A percentile compares a stretch with the other conserved stretches of the same genome.
Conservation (phyloP, 2,888 invertebrate genomes). For the Cheilosia soror region DNA sequence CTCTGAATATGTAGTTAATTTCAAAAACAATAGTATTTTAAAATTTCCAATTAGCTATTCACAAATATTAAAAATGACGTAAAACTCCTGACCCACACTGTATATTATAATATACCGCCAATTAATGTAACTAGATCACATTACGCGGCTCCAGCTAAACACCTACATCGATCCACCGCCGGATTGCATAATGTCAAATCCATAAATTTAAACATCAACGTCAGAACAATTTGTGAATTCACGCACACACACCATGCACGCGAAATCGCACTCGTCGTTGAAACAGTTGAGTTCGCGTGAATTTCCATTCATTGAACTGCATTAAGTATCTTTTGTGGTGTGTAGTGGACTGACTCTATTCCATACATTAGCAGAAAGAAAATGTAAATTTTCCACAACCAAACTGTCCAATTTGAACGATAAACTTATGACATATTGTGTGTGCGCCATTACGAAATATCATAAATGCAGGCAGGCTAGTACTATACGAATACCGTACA, state of each 20-base stretch:
- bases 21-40: no score
- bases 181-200: slow-evolving; percentile 54
- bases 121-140: slow-evolving; percentile 42
- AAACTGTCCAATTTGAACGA: slow-evolving; percentile 30
- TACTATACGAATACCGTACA: not conserved
- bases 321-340: no score
- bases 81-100: slow-evolving; percentile 7
- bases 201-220: slow-evolving; percentile 46
- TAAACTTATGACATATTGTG: slow-evolving; percentile 41
- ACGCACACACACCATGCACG: slow-evolving; percentile 32
- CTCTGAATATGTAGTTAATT: no score
- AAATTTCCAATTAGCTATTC: no score
- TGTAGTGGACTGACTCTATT: no score
- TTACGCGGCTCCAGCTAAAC: not conserved
- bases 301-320: no score
- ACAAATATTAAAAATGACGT: not conserved
- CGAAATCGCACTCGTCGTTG: slow-evolving; percentile 2
- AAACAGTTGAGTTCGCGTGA: no score
- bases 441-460: slow-evolving; percentile 28
- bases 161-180: slow-evolving; percentile 24
- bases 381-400: slow-evolving; percentile 43
- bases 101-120: not conserved
- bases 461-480: not conserved
- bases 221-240: slow-evolving; percentile 39
- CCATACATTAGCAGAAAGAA: not conserved